A percentile compares a stretch with the other conserved stretches of the same genome.
These are phyloP conservation scores for Callosobruchus maculatus DNA, from an alignment of 2,888 invertebrate genomes.

Conservation along the genomic window DNA sequence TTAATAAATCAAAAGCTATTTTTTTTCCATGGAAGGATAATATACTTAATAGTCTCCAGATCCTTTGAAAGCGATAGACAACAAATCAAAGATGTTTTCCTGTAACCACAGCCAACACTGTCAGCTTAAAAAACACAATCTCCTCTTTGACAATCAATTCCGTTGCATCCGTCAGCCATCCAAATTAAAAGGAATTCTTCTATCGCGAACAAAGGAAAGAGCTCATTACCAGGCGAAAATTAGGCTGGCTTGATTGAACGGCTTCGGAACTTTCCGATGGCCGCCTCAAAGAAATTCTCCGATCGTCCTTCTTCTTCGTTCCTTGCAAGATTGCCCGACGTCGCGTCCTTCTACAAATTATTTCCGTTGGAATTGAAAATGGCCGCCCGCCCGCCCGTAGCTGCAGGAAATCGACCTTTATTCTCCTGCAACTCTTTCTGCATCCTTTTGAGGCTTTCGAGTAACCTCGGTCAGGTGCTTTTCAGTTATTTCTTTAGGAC, in stretches of 20 bases:
- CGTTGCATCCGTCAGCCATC: too few relatives aligned
- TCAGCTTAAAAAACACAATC: too few relatives aligned
- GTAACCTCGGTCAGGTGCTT: too few relatives aligned
- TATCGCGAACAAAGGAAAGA: not conserved
- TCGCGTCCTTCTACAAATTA: not conserved
- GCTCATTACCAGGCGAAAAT: not conserved
- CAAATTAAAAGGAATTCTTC: not conserved
- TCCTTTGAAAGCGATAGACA: too few relatives aligned
- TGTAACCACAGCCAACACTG: too few relatives aligned
- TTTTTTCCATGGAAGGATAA: too few relatives aligned
- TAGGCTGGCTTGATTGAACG: not conserved
- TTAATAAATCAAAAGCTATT: too few relatives aligned
- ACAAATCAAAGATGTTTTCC: too few relatives aligned
- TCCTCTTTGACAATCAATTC: too few relatives aligned
- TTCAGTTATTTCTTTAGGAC: too few relatives aligned
- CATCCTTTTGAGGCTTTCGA: not conserved
- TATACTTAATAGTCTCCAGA: too few relatives aligned
- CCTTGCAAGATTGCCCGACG: not conserved
- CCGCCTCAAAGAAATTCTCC: not conserved
- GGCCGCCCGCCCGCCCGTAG: not conserved
- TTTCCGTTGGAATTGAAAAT: not conserved
- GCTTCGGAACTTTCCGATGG: not conserved
- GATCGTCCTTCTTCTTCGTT: not conserved
- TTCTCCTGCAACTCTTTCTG: not conserved
- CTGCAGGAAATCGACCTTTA: not conserved